phyloP scores from a whole-genome alignment of 2,797 vertebrate species.

The Heterohyrax brucei region DNA sequence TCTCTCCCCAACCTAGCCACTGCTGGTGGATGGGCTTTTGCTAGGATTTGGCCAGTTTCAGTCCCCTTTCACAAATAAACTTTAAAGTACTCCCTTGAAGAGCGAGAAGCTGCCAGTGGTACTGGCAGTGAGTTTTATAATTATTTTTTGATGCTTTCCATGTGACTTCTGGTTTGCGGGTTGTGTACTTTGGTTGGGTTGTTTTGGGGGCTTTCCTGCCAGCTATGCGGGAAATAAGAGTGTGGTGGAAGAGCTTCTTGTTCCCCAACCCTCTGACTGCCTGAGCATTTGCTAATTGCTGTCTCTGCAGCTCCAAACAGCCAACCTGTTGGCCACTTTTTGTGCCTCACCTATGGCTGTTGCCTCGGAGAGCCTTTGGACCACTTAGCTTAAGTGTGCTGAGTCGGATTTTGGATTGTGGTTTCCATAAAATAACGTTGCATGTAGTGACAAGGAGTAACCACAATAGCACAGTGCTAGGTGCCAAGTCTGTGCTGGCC shows the following conservation, averaged over 20 bases:
- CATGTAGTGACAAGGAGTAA: not conserved
- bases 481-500: not conserved
- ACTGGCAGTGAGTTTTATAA: slow-evolving; percentile 78
- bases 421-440: not conserved
- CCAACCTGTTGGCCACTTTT: not conserved
- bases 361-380: not conserved
- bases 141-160: slow-evolving; percentile 80
- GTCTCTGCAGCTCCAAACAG: not conserved
- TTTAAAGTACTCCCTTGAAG: slow-evolving; percentile 78
- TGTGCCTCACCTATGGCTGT: not conserved
- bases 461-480: too few species aligned
- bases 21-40: slow-evolving; percentile 37
- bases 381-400: not conserved
- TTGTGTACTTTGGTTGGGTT: slow-evolving; percentile 15
- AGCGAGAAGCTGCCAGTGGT: slow-evolving; percentile 78
- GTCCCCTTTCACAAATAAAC: slow-evolving; percentile 80
- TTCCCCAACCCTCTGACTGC: not conserved
- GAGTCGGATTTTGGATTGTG: not conserved
- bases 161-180: slow-evolving; percentile 66
- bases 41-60: slow-evolving; percentile 61
- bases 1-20: not conserved
- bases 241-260: not conserved
- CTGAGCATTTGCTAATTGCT: fast-evolving
- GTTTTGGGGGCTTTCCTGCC: slow-evolving; percentile 23
- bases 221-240: not conserved